These are phyloP conservation scores for Athripsodes cinereus DNA, from an alignment of 2,888 invertebrate genomes.

Conservation along the genomic window DNA sequence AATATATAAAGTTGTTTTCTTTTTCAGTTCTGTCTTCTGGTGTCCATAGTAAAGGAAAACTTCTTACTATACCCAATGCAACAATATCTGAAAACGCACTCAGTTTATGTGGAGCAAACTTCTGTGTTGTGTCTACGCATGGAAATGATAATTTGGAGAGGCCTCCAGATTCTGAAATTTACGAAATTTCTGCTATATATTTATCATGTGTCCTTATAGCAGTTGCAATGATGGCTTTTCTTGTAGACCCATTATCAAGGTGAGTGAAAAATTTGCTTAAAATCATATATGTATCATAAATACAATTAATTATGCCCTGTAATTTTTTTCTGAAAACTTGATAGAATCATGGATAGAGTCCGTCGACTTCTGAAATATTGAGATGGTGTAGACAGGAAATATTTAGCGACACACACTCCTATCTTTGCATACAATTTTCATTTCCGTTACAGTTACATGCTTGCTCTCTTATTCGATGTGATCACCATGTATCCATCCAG, in stretches of 20 bases:
- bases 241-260: slow-evolving; percentile 88
- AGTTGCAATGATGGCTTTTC: slow-evolving; percentile 76
- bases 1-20: no score
- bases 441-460: no score
- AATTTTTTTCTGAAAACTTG: no score
- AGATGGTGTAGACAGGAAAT: no score
- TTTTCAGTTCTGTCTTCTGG: slow-evolving; percentile 68
- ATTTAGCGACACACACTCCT: no score
- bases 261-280: slow-evolving; percentile 36
- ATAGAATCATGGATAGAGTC: no score
- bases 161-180: slow-evolving; percentile 80
- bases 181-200: slow-evolving; percentile 84
- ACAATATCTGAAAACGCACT: slow-evolving; percentile 44
- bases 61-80: slow-evolving; percentile 35
- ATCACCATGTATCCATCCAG: no score
- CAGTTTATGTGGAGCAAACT: slow-evolving; percentile 71
- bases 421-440: no score
- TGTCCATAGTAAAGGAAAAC: slow-evolving; percentile 54
- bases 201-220: slow-evolving; percentile 81
- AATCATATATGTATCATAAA: no score
- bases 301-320: no score
- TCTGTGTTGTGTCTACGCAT: slow-evolving; percentile 67
- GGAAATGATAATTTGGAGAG: slow-evolving; percentile 71
- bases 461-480: no score
- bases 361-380: no score